Conservation (phyloP, 2,888 invertebrate species). For the Choreutis nemorana region DNA sequence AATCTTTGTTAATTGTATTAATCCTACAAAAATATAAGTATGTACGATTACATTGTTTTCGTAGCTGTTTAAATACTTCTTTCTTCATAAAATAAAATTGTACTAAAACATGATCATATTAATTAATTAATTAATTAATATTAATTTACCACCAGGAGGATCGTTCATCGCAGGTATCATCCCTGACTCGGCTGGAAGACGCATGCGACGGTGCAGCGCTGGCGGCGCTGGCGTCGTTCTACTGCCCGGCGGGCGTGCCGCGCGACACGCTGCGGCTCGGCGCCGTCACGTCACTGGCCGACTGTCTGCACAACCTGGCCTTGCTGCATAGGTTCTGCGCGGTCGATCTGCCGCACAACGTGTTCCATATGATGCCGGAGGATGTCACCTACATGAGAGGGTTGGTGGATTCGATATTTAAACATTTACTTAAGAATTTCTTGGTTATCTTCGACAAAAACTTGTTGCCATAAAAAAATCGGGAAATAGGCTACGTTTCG, state of each 20-base stretch:
- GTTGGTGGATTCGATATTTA: constrained; percentile 63
- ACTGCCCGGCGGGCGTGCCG: constrained; percentile 70
- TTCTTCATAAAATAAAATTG: too few species aligned
- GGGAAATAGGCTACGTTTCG: too few species aligned
- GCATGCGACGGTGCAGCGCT: constrained; percentile 91
- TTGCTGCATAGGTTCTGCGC: constrained; percentile 88
- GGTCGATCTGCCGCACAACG: constrained; percentile 83
- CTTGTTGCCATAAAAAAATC: too few species aligned
- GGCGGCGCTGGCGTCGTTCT: constrained; percentile 87
- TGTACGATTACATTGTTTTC: too few species aligned
- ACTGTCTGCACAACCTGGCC: constrained; percentile 90
- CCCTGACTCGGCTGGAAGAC: constrained; percentile 82
- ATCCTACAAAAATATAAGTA: too few species aligned
- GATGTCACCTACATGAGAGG: constrained; percentile 94
- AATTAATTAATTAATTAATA: too few species aligned
- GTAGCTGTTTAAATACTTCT: too few species aligned
- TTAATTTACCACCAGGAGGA: constrained; percentile 69
- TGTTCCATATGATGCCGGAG: constrained; percentile 95
- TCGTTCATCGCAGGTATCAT: constrained; percentile 68
- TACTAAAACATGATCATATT: too few species aligned
- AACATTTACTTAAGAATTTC: too few species aligned
- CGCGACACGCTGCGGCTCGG: constrained; percentile 62
- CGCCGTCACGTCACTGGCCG: constrained; percentile 80
- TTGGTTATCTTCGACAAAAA: too few species aligned
- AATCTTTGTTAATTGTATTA: too few species aligned